Conservation (phyloP, 2,888 invertebrate species). For the Thymelicus sylvestris region DNA sequence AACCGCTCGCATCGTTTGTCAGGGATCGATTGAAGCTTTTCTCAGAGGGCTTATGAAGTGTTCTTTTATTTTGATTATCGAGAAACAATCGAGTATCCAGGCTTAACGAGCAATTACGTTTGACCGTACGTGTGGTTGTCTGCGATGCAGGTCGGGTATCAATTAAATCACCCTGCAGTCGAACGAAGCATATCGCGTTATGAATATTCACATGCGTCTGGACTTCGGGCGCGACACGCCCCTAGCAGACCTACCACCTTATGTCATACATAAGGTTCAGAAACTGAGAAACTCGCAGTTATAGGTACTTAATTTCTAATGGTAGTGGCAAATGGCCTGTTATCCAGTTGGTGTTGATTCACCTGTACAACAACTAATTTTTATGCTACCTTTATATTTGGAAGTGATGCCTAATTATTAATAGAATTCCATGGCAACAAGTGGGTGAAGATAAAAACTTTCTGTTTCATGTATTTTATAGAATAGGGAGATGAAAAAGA, state of each 20-base stretch:
- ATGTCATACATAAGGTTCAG: not conserved
- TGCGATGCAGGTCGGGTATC: conserved; percentile 62
- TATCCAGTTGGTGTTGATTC: no score
- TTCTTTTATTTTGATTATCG: conserved; percentile 75
- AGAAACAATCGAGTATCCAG: conserved; percentile 77
- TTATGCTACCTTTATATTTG: no score
- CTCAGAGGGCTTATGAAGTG: conserved; percentile 53
- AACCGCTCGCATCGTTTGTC: conserved; percentile 45
- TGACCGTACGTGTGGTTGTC: conserved; percentile 65
- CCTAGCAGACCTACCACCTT: conserved; percentile 46
- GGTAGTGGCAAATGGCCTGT: no score
- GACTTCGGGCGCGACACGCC: conserved; percentile 53
- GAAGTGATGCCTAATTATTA: no score
- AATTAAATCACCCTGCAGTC: conserved; percentile 70
- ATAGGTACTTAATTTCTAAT: no score
- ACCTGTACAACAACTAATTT: no score
- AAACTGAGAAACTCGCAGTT: not conserved
- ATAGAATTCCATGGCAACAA: no score
- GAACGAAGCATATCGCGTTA: conserved; percentile 60
- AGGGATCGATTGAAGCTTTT: conserved; percentile 52
- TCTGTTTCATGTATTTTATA: no score
- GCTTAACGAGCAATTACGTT: conserved; percentile 81
- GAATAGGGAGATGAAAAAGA: no score
- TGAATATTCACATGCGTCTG: conserved; percentile 74
- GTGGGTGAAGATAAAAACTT: no score